Evolutionary conservation across 2,113 vertebrate genomes (phyloP), one percentile per base, ranked within the genome.

Genomic region (Patagioenas fasciata): DNA sequence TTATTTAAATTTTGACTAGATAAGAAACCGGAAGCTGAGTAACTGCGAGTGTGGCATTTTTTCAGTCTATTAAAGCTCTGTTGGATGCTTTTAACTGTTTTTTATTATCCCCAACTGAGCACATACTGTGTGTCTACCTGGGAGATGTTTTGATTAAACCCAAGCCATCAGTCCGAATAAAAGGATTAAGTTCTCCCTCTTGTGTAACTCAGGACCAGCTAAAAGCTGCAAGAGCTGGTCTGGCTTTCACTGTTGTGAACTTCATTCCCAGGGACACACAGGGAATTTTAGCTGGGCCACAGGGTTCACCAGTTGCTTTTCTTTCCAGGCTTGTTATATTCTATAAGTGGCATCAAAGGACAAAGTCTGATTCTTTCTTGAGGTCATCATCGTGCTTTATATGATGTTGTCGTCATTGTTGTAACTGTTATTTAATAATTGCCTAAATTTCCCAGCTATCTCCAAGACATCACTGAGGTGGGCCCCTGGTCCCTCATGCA

Each of bases 1-100:
- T 34, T 72, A 44, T 70, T 72, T 93, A 91, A 71, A 88, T 53
- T 95, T 89, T 94, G 74, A 89, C 81, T 31, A 89, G 74, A 50
- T 65, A 51, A 82, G 58, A 85, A 82, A 85, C 1, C 0, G 0
- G 69, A 93, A 75, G 72, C 32, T 61, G 57, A 38, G 26, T 72
- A 72, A 85, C 31, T 0, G 1, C 17, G 23, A 70, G 11, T 5
- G 17, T 24, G 57, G 4, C 13, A 17, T 17, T 50, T 83, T 88
- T 40, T 80, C 34, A 79, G 38, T 12, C 15, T 51, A 48, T 53
- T 91, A 47, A 80, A 40, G 21, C 11, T 53, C 61, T 60, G 10
- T 18, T 2, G 8, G 57, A 75, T 72, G 38, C 34, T 93, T 89
- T 80, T 42, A 75, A 57, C 0, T 2, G 11, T 2, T 73, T 51